phyloP scores from a whole-genome alignment of 2,888 invertebrate genomes.

The Polylopha cassiicola region DNA sequence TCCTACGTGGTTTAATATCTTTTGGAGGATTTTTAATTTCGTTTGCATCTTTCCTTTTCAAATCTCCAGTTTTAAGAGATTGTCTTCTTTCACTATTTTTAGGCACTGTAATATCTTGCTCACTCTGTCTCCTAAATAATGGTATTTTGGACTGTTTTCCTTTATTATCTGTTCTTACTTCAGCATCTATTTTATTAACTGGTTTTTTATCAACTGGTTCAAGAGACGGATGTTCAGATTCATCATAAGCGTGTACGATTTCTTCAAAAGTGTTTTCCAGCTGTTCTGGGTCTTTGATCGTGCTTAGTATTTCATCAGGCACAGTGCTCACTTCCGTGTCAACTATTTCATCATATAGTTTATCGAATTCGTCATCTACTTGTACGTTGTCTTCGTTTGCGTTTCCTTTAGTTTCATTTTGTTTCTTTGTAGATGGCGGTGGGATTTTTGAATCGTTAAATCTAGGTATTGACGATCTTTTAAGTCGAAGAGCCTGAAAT shows the following conservation, averaged over 20 bases:
- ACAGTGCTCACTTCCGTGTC: slow-evolving; percentile 30
- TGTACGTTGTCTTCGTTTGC: slow-evolving; percentile 17
- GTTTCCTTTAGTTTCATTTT: not conserved
- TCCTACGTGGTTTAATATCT: slow-evolving; percentile 3
- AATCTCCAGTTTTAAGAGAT: slow-evolving; percentile 16
- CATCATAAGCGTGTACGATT: slow-evolving; percentile 61
- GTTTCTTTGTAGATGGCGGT: slow-evolving; percentile 5
- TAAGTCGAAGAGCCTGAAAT: slow-evolving; percentile 26
- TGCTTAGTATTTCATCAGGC: slow-evolving; percentile 35
- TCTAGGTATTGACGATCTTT: slow-evolving; percentile 42
- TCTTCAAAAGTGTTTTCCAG: slow-evolving; percentile 61
- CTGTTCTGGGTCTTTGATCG: slow-evolving; percentile 48
- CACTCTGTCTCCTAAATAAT: slow-evolving; percentile 45
- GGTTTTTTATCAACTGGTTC: slow-evolving; percentile 21
- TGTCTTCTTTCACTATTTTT: slow-evolving; percentile 23
- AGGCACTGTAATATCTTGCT: slow-evolving; percentile 38
- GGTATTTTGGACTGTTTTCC: slow-evolving; percentile 52
- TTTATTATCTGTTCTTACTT: slow-evolving; percentile 30
- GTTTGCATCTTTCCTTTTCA: slow-evolving; percentile 4
- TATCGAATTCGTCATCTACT: slow-evolving; percentile 61
- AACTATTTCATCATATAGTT: slow-evolving; percentile 56
- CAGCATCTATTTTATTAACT: slow-evolving; percentile 32
- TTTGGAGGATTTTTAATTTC: slow-evolving; percentile 3
- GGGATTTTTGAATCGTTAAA: slow-evolving; percentile 29
- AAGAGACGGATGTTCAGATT: slow-evolving; percentile 37